phyloP scores from a whole-genome alignment of 1,140 invertebrate genomes.

The Eubasilissa regina region DNA sequence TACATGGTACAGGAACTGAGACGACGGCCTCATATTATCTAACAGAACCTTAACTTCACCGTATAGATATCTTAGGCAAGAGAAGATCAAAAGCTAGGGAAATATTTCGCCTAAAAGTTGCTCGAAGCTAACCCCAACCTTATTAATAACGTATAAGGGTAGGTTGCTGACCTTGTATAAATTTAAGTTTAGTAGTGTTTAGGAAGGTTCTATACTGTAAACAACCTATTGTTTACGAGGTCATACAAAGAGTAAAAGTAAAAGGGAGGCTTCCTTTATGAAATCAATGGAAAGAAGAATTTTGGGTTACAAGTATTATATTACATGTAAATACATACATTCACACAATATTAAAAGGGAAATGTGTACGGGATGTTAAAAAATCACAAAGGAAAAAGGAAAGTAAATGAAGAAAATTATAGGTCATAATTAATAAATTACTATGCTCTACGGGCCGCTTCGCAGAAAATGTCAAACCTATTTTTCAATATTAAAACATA shows the following conservation, averaged over 20 bases:
- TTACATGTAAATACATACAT: constrained; percentile 1
- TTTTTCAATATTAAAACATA: too few species aligned
- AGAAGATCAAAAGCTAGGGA: constrained; percentile 17
- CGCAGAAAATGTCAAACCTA: too few species aligned
- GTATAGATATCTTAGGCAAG: not conserved
- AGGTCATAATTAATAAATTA: too few species aligned
- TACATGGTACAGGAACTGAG: too few species aligned
- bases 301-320: not conserved
- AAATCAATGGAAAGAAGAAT: constrained; percentile 18
- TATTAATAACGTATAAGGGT: constrained; percentile 31
- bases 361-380: too few species aligned
- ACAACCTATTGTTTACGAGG: constrained; percentile 38
- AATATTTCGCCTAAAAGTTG: constrained; percentile 9
- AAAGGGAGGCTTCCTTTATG: constrained; percentile 22
- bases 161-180: constrained; percentile 35
- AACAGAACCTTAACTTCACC: not conserved
- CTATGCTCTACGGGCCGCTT: too few species aligned
- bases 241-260: constrained; percentile 20
- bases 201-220: constrained; percentile 18
- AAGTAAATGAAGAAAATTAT: too few species aligned
- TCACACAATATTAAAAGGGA: not conserved
- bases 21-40: too few species aligned
- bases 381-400: too few species aligned
- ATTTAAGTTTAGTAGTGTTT: constrained; percentile 23
- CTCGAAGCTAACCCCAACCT: not conserved